Percentiles rank a stretch among this genome's conserved stretches.
Evolutionary conservation across 2,797 vertebrate species (phyloP).

Genomic region (Eulemur albifrons): DNA sequence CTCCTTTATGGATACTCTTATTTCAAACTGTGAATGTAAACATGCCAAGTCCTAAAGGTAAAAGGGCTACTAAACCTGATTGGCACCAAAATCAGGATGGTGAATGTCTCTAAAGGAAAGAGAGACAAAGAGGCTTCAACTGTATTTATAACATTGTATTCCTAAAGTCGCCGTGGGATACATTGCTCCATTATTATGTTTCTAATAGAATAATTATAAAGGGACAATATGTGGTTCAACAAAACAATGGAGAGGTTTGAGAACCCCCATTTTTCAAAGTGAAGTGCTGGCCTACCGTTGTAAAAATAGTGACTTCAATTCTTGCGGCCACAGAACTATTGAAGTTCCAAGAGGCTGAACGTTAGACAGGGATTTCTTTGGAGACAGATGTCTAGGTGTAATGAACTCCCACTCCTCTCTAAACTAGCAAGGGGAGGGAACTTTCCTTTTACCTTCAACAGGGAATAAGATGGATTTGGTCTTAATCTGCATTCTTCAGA

Average conservation of each 20-base stretch:
- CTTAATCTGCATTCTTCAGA: background rate
- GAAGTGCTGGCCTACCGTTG: fast-evolving
- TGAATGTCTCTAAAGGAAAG: fast-evolving
- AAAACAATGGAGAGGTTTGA: background rate
- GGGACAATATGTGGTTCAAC: too few species aligned
- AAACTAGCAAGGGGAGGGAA: background rate
- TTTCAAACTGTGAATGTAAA: conserved; percentile 6
- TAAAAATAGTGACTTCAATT: fast-evolving
- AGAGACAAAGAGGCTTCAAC: background rate
- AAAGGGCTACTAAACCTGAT: background rate
- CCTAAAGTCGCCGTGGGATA: background rate
- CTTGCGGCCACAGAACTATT: fast-evolving
- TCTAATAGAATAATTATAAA: background rate
- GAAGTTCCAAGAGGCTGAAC: fast-evolving
- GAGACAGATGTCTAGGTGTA: fast-evolving
- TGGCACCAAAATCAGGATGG: fast-evolving
- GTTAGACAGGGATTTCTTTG: fast-evolving
- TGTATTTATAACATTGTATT: background rate
- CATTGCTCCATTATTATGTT: fast-evolving
- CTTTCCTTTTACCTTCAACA: background rate
- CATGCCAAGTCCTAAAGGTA: background rate
- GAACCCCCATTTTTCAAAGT: background rate
- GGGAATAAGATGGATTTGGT: background rate
- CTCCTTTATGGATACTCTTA: conserved; percentile 59
- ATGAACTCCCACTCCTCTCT: too few species aligned